Base-by-base conservation (phyloP, 2,888 invertebrate genomes). In the Muscina levida region DNA sequence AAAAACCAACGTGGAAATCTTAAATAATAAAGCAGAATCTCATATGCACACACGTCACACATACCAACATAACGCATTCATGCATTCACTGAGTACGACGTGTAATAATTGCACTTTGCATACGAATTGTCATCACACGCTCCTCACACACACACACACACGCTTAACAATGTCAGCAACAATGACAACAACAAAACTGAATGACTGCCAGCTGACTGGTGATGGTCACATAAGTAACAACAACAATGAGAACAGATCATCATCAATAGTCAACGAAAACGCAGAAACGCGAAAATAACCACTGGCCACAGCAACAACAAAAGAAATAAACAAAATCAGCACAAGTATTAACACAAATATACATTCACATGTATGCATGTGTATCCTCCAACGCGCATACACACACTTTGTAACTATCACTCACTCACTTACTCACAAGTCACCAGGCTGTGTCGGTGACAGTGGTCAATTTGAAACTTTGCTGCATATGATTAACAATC, bases 31-130 rank as follows among this genome's bases (percentile, higher is more conserved):
- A 31, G 31, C 3, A 31, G 8, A 31, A 31, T 66, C 6, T 44
- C 24, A 17, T 37, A 26, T 67, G 19, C 17, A 37, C 6, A 31
- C 31, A 48, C 78, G 44, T 62, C 11, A 5, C 5, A 46, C 51
- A 59, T 19, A 44, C 22, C 13, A 59, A 15, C 5, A 65, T 22
- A 6, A 39, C 5, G 22, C 15, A n/a, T 1, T 2, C n/a, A 13
- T 19, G 48, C 24, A 13, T 19, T 17, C 22, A 42, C 57, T 68
- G 72, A n/a, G n/a, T n/a, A 77, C 62, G 79, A 82, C 82, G 82
- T 83, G 82, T 87, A 88, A 88, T 88, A 88, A 88, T 88, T 88
- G 88, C 88, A 88, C 88, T 88, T 88, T 88, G 88, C 88, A 88
- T 87, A 87, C 88, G 87, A 87, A 87, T 87, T 88, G 88, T 88